Evolutionary conservation across 1,140 invertebrate species (phyloP), one percentile per base, ranked within the genome.

Genomic region (Polypedilum pembai): DNA sequence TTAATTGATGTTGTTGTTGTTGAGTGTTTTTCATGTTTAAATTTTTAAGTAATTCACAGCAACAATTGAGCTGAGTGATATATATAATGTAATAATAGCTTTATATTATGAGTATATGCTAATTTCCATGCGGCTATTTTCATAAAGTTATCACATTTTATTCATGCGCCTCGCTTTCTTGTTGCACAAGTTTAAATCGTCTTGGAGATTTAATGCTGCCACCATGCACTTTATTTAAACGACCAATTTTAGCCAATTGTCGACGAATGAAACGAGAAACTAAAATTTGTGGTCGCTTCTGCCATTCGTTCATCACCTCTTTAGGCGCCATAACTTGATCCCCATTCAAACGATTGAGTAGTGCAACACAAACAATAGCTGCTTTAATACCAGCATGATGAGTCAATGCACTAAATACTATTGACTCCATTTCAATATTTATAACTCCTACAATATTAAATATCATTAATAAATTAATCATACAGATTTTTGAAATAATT

Each of bases 361-460:
- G 81, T 0, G 95, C 91, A 7, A 98, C 95, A 81, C 96, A 99
- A 17, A 98, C 88, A 20, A 98, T 92, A 5, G 94, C 95, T 8
- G 94, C 92, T 84, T 91, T 91, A 75, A 98, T 92, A 10, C 94
- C 94, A n/a, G 96, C 95, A 80, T 94, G 91, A 80, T 96, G 91
- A 10, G 95, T 98, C 20, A 98, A 86, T 0, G 95, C 94, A 0
- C 95, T 93, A 81, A 99, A 98, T 41, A 82, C 81, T 20, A 80
- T 81, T 24, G 91, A 90, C 83, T 99, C 98, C 97, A 99, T 99
- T 85, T 99, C 98, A 77, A 99, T 98, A 81, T 99, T 99, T 0
- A 92, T 87, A 3, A 99, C 91, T 1, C 94, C 24, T 33, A 33
- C 5, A 33, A 33, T 33, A 33, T 33, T 33, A 1, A 33, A 33